Evolutionary conservation across 2,888 invertebrate species (phyloP).

Genomic region (Agrotis segetum): DNA sequence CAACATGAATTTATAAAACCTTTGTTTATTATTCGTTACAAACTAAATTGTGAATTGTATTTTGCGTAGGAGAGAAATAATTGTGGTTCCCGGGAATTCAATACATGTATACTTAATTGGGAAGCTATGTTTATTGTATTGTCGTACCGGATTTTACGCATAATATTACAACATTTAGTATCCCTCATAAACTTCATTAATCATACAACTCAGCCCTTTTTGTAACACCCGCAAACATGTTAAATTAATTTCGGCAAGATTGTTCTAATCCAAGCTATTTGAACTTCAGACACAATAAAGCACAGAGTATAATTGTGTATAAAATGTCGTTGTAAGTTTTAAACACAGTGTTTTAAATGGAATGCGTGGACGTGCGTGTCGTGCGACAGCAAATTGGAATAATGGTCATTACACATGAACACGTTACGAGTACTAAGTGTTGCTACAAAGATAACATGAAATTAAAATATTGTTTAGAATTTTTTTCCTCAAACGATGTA

Average conservation of each 20-base stretch:
- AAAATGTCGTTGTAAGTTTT: background rate
- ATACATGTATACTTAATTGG: background rate
- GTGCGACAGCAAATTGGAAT: slow-evolving; percentile 31
- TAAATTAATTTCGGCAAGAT: slow-evolving; percentile 45
- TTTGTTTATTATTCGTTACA: slow-evolving; percentile 1
- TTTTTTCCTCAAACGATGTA: background rate
- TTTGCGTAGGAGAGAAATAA: background rate
- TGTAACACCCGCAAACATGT: slow-evolving; percentile 30
- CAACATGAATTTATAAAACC: too few relatives aligned
- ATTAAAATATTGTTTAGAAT: background rate
- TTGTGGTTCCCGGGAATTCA: background rate
- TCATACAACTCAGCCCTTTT: slow-evolving; percentile 55
- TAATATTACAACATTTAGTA: slow-evolving; percentile 22
- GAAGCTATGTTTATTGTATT: background rate
- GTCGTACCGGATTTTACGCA: slow-evolving; percentile 13
- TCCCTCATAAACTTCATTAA: slow-evolving; percentile 43
- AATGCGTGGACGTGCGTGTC: slow-evolving; percentile 46
- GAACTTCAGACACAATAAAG: slow-evolving; percentile 4
- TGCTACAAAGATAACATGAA: slow-evolving; percentile 12
- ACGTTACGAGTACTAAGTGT: slow-evolving; percentile 39
- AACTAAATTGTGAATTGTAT: background rate
- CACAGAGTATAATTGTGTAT: background rate
- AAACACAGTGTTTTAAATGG: slow-evolving; percentile 19
- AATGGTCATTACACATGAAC: slow-evolving; percentile 43
- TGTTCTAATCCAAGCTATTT: slow-evolving; percentile 20